Evolutionary conservation across 1,140 invertebrate genomes (phyloP).

Genomic region (Achroia grisella): DNA sequence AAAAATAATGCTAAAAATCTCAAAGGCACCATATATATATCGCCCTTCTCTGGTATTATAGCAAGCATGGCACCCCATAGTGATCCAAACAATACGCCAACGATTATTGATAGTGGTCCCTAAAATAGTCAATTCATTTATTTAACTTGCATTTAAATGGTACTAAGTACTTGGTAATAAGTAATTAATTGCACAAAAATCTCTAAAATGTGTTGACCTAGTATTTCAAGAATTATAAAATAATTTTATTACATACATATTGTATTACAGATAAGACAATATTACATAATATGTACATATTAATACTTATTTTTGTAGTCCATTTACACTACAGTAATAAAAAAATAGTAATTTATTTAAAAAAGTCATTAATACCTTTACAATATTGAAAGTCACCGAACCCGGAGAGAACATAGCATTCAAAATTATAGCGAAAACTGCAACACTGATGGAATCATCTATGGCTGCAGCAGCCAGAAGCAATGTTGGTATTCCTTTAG

Average conservation of each 20-base stretch:
- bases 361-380: too few species aligned
- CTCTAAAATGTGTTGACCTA: too few species aligned
- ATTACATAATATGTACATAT: too few species aligned
- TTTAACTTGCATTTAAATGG: too few species aligned
- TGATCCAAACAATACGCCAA: slow-evolving; percentile 83
- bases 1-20: slow-evolving; percentile 84
- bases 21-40: slow-evolving; percentile 83
- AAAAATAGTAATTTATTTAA: too few species aligned
- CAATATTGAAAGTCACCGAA: slow-evolving; percentile 75
- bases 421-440: slow-evolving; percentile 90
- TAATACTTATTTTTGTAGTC: too few species aligned
- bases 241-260: too few species aligned
- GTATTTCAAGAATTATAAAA: too few species aligned
- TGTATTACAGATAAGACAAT: too few species aligned
- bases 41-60: slow-evolving; percentile 85
- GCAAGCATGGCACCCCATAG: slow-evolving; percentile 83
- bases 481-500: slow-evolving; percentile 96
- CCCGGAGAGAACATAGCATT: slow-evolving; percentile 88
- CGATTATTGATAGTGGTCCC: slow-evolving; percentile 83
- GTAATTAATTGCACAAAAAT: too few species aligned
- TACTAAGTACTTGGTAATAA: too few species aligned
- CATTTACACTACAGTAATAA: too few species aligned
- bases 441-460: slow-evolving; percentile 91
- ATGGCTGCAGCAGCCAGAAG: slow-evolving; percentile 93
- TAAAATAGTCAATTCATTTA: slow-evolving; percentile 17